Conservation (phyloP, 2,113 vertebrate species). For the Smithornis capensis region DNA sequence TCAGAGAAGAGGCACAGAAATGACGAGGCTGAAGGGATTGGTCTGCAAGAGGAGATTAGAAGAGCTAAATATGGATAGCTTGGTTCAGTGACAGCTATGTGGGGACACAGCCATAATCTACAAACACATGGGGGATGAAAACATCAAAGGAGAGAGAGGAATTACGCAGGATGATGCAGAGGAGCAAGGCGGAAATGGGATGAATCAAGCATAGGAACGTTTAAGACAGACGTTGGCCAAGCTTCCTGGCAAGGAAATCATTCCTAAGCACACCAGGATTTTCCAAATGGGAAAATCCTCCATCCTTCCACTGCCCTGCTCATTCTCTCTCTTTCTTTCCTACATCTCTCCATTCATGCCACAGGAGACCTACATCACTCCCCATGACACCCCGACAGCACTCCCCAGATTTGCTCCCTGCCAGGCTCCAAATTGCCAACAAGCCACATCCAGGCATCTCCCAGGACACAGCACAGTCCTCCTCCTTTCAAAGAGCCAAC, state of each 20-base stretch:
- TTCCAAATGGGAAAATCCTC: slow-evolving; percentile 1
- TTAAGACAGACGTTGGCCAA: neutral
- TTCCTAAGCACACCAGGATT: neutral
- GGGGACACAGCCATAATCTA: neutral
- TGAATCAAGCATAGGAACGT: neutral
- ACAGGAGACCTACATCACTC: neutral
- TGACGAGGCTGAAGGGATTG: neutral
- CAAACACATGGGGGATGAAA: neutral
- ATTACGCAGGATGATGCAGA: neutral
- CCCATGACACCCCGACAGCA: neutral
- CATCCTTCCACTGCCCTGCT: neutral
- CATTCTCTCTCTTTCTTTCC: neutral
- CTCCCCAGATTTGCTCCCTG: rapidly evolving
- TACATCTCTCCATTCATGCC: neutral
- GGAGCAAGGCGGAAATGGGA: neutral
- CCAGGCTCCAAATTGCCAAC: neutral
- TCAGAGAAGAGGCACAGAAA: slow-evolving; percentile 14
- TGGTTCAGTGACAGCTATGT: neutral
- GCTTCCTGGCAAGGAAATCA: neutral
- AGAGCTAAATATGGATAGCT: slow-evolving; percentile 16
- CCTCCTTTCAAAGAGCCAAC: neutral
- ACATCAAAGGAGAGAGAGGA: neutral
- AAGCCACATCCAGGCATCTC: neutral
- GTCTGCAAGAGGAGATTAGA: slow-evolving; percentile 10
- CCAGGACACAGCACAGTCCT: rapidly evolving